Evolutionary conservation across 2,113 vertebrate genomes (phyloP), one percentile per base, ranked within the genome.

Genomic region (Phylloscopus trochilus): DNA sequence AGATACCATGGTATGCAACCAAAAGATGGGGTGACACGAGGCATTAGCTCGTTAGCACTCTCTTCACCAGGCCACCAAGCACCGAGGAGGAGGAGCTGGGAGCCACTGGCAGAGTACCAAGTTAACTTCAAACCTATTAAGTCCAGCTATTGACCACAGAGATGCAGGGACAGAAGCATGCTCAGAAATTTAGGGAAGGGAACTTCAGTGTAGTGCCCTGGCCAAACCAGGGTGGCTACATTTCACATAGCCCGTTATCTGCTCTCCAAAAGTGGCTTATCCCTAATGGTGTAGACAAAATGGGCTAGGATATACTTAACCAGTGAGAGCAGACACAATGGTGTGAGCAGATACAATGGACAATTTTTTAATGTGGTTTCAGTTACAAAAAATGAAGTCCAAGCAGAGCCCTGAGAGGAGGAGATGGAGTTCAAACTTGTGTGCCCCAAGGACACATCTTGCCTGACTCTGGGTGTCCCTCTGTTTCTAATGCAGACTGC

Each of bases 1-100:
- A 1, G 93, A 83, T 13, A 92, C 97, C 79, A 99, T 99, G 98
- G 99, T 99, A 97, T 64, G 98, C 53, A 39, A 26, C 13, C 63
- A 7, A 37, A 83, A 80, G 31, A 33, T n/a, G 28, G 33, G 35
- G 28, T 37, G 27, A 58, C 22, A 35, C 1, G 9, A 88, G 51
- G 62, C 44, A 6, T 66, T 66, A 59, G 43, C 12, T 41, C 12
- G 0, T 52, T 19, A 52, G 74, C 28, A 24, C 12, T 35, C 18
- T 15, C 47, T 51, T 78, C 4, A 2, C 28, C 53, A 49, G 31
- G 14, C 16, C 21, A 20, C 52, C 58, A 8, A 69, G 26, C 53
- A 58, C 39, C 1, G 0, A 76, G 30, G 14, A 27, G 18, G 70
- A 90, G 49, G 51, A 76, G 52, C 43, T 60, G 37, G 20, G 33